These are phyloP conservation scores for Bolinopsis microptera DNA, from an alignment of 37 sponge, comb jelly and placozoan species.

Conservation along the genomic window DNA sequence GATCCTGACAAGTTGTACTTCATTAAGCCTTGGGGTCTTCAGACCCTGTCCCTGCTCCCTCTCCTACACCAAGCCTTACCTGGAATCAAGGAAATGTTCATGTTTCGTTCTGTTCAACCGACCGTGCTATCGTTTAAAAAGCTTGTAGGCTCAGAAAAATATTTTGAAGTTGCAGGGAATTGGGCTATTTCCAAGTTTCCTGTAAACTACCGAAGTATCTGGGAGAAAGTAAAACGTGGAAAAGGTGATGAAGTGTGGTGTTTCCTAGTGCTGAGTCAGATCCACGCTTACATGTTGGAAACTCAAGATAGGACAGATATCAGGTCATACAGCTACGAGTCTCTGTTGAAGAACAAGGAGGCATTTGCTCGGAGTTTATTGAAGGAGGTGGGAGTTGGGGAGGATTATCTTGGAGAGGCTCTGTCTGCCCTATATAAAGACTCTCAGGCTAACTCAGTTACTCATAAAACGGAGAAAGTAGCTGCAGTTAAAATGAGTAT, in stretches of 20 bases:
- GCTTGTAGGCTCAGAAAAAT: too few species aligned
- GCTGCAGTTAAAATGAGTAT: too few species aligned
- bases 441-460: too few species aligned
- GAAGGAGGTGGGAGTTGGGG: neutral
- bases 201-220: neutral
- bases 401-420: neutral
- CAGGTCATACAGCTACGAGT: neutral
- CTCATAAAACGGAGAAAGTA: neutral
- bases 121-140: neutral
- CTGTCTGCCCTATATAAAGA: neutral
- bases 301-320: neutral
- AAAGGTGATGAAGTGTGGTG: neutral
- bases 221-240: neutral
- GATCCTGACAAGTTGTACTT: neutral
- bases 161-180: too few species aligned
- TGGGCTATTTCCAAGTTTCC: neutral
- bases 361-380: neutral
- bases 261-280: neutral
- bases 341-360: neutral
- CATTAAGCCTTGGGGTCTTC: neutral
- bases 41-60: neutral
- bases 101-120: neutral
- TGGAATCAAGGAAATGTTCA: neutral
- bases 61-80: neutral
- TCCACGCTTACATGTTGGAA: neutral